Percentiles rank a stretch among this genome's conserved stretches.
Evolutionary conservation across 1,140 invertebrate genomes (phyloP).

Genomic region (Eriosoma lanigerum): DNA sequence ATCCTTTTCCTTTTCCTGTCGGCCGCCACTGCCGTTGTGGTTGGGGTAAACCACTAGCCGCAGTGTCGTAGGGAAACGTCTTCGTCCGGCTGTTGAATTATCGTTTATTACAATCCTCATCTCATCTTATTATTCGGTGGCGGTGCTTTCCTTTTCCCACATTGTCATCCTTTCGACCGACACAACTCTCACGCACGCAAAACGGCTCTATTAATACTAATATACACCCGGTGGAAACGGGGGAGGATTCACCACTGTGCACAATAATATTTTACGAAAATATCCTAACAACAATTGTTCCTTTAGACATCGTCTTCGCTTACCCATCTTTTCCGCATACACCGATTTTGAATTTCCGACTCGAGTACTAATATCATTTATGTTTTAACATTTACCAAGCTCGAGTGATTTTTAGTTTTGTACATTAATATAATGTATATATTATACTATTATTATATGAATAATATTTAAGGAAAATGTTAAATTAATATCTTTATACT

Average conservation of each 20-base stretch:
- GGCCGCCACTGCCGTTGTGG: neutral
- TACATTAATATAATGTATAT: neutral
- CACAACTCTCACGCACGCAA: slow-evolving; percentile 17
- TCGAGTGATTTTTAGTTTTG: slow-evolving; percentile 1
- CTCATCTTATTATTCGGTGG: slow-evolving; percentile 41
- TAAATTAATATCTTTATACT: no score
- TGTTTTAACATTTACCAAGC: neutral
- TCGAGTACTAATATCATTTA: slow-evolving; percentile 10
- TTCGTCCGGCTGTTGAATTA: slow-evolving; percentile 49
- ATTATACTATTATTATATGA: no score
- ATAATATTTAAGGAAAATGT: neutral
- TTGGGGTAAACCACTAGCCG: slow-evolving; percentile 23
- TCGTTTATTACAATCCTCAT: slow-evolving; percentile 47
- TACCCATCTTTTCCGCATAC: no score
- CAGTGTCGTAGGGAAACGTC: slow-evolving; percentile 32
- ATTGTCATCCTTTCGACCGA: slow-evolving; percentile 20
- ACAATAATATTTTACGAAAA: slow-evolving; percentile 33
- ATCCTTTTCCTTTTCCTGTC: slow-evolving; percentile 51
- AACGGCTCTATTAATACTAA: slow-evolving; percentile 50
- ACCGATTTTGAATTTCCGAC: slow-evolving; percentile 4
- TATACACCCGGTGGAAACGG: slow-evolving; percentile 14
- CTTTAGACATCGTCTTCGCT: slow-evolving; percentile 8
- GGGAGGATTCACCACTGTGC: neutral
- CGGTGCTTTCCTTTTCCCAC: neutral
- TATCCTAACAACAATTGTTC: slow-evolving; percentile 30